These are phyloP conservation scores for Leptogaster cylindrica DNA, from an alignment of 2,888 invertebrate genomes.

Conservation along the genomic window DNA sequence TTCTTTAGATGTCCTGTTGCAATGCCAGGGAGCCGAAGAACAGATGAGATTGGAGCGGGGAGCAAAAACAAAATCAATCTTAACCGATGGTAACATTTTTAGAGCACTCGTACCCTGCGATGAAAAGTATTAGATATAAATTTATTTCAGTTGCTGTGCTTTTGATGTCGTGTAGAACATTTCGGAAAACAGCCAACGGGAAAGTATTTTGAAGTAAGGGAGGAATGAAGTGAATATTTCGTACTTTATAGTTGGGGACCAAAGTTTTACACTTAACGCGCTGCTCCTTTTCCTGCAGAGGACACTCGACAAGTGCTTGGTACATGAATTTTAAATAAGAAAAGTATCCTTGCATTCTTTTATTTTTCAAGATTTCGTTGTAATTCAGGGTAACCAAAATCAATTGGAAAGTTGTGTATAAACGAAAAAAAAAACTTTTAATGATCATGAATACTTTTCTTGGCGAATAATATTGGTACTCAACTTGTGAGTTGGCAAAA, in stretches of 20 bases:
- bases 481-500: slow-evolving; percentile 17
- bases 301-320: slow-evolving; percentile 19
- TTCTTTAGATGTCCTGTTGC: slow-evolving; percentile 32
- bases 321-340: slow-evolving; percentile 37
- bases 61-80: slow-evolving; percentile 36
- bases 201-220: slow-evolving; percentile 16
- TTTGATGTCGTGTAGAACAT: slow-evolving; percentile 11
- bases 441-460: slow-evolving; percentile 24
- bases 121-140: slow-evolving; percentile 35
- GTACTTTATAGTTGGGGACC: slow-evolving; percentile 5
- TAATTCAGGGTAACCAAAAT: slow-evolving; percentile 12
- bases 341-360: slow-evolving; percentile 24
- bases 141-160: slow-evolving; percentile 22
- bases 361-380: slow-evolving; percentile 32
- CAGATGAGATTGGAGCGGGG: slow-evolving; percentile 1
- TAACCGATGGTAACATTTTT: slow-evolving; percentile 13
- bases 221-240: neutral
- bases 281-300: slow-evolving; percentile 11
- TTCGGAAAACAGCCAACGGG: neutral
- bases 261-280: slow-evolving; percentile 25
- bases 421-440: slow-evolving; percentile 32
- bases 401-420: slow-evolving; percentile 26
- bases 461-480: slow-evolving; percentile 21
- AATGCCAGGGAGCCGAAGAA: slow-evolving; percentile 19
- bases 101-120: neutral